These are phyloP conservation scores for Orussus abietinus DNA, from an alignment of 1,140 invertebrate genomes.

Conservation along the genomic window DNA sequence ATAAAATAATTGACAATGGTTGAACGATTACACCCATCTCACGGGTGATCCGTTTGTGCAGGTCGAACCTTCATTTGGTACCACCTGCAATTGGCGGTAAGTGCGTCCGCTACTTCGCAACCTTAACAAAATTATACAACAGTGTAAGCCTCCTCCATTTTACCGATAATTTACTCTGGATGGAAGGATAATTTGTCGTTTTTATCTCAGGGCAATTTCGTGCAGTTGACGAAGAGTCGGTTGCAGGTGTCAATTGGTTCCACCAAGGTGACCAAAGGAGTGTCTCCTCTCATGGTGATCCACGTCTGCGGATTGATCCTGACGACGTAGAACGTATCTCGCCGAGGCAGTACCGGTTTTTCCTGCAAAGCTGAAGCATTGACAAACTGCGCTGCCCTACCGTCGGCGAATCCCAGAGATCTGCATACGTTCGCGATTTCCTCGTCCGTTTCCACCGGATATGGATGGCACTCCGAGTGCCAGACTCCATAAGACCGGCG, in stretches of 20 bases:
- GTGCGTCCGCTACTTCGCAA: too few relatives aligned
- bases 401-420: conserved; percentile 22
- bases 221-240: conserved; percentile 30
- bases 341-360: conserved; percentile 10
- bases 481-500: conserved; percentile 57
- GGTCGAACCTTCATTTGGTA: too few relatives aligned
- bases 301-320: conserved; percentile 24
- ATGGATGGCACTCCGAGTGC: conserved; percentile 57
- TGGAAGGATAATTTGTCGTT: too few relatives aligned
- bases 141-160: too few relatives aligned
- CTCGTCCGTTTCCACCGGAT: conserved; percentile 10
- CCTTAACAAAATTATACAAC: too few relatives aligned
- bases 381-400: conserved; percentile 11
- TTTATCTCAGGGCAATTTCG: conserved; percentile 8
- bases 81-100: too few relatives aligned
- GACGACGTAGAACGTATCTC: conserved; percentile 32
- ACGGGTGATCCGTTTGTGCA: too few relatives aligned
- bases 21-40: too few relatives aligned
- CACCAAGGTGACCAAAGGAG: conserved; percentile 23
- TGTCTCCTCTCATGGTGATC: conserved; percentile 24
- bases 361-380: conserved; percentile 2
- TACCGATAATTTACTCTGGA: too few relatives aligned
- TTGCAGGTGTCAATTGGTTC: conserved; percentile 22
- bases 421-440: conserved; percentile 23
- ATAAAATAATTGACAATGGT: too few relatives aligned